Evolutionary conservation across 2,888 invertebrate species (phyloP), one percentile per base, ranked within the genome.

Genomic region (Tetanocera ferruginea): DNA sequence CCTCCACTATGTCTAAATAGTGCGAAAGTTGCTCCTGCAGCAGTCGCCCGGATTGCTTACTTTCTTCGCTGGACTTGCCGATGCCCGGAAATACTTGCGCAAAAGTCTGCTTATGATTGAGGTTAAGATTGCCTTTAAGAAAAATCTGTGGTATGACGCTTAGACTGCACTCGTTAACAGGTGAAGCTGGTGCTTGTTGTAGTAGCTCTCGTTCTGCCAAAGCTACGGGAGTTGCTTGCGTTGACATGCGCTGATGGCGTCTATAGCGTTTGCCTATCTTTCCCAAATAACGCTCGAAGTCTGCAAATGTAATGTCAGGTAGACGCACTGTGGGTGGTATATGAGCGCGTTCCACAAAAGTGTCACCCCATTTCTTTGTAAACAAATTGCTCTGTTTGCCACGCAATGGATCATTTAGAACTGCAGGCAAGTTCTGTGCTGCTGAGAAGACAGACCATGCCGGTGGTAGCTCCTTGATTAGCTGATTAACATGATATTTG

Each of bases 351-450:
- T 98, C 98, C 25, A 97, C 93, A 90, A 99, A 99, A 78, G 93
- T 92, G 85, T 98, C 98, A 64, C 99, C 99, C 99, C 99, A 99
- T 80, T 97, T 97, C 89, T 97, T 97, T 0, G 98, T 98, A 87
- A 99, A 98, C 87, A 99, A 97, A 89, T 98, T 94, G 81, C 93
- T 93, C 89, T 96, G 95, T 90, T 97, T 98, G 82, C 97, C 95
- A 86, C 95, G 94, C 81, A 95, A 94, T 0, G 98, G 98, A 90
- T 99, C 98, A 91, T 98, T 98, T 80, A 99, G 92, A 82, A 97
- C 97, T 77, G 98, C 97, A 52, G 98, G 97, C 82, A 99, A 92
- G 90, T 98, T 98, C 90, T 98, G 98, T 73, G 96, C 94, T 73
- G 98, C 96, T 71, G 96, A 95, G 90, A 95, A 98, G 19, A 90